Evolutionary conservation across 2,888 invertebrate species (phyloP), one percentile per base, ranked within the genome.

Genomic region (Oeneis ivallda): DNA sequence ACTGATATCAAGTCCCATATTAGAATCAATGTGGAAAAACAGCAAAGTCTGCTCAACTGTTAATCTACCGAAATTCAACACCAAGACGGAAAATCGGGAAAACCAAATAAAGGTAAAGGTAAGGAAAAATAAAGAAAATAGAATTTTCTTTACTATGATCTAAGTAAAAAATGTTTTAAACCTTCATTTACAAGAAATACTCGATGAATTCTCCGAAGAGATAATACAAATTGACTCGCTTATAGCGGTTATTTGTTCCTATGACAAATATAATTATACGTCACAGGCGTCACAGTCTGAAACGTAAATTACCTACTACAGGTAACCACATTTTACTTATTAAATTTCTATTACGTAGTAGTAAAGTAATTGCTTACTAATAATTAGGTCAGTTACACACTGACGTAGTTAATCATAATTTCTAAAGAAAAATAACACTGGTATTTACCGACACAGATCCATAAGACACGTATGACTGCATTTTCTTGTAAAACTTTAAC

Each of bases 391-490:
- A 54, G 54, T 54, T 41, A 47, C n/a, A 47, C 13, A 6, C 5
- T 59, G 52, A 57, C 50, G 60, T 41, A 65, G 10, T 11, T 49
- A 41, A 60, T 60, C 34, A 19, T 60, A 50, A 50, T 60, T 60
- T 60, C 60, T 37, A 50, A 60, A 60, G 60, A 60, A 60, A 60
- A 26, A 26, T 10, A 39, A 52, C 37, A 53, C 58, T 47, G 41
- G 50, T 60, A 64, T 43, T 60, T 64, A 68, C 68, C 66, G 34
- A 19, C 57, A 68, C 52, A n/a, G 43, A 53, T 64, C 66, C 64
- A 7, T 68, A 68, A 4, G 62, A 17, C 43, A 19, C 26, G 15
- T 64, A 54, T 2, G 41, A 54, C 41, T 52, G 58, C 67, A 65
- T 67, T 49, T 26, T 26, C 26, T 34, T 34, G 6, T 34, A 34